phyloP scores from a whole-genome alignment of 2,888 invertebrate species.

The Cabera pusaria region DNA sequence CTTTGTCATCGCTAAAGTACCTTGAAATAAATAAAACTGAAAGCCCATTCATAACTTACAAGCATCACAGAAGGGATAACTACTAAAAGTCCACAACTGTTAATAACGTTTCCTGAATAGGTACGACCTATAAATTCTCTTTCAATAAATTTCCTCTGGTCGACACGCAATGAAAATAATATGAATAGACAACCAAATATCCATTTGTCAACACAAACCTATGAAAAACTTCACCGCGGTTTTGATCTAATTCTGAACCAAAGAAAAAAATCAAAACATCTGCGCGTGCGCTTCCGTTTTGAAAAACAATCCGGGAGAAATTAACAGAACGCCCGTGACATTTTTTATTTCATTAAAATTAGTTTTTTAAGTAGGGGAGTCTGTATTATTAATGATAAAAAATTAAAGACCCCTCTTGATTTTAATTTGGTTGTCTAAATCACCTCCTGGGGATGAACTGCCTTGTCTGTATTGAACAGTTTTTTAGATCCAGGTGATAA shows the following conservation, averaged over 20 bases:
- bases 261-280: constrained; percentile 47
- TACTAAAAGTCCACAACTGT: constrained; percentile 26
- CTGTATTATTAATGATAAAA: constrained; percentile 23
- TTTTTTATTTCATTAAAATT: constrained; percentile 42
- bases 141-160: constrained; percentile 50
- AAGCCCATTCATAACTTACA: constrained; percentile 11
- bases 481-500: constrained; percentile 70
- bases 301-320: constrained; percentile 50
- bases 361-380: constrained; percentile 26
- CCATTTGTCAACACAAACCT: constrained; percentile 53
- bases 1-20: constrained; percentile 1
- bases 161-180: constrained; percentile 44
- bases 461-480: too few species aligned
- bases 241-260: constrained; percentile 49
- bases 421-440: constrained; percentile 9
- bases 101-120: constrained; percentile 50
- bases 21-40: constrained; percentile 21
- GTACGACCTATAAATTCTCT: constrained; percentile 47
- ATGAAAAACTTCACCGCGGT: constrained; percentile 40
- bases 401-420: constrained; percentile 19
- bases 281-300: constrained; percentile 54
- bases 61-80: constrained; percentile 21
- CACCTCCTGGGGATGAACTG: constrained; percentile 35
- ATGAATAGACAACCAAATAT: constrained; percentile 40
- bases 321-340: constrained; percentile 39